Base-by-base conservation (phyloP, 2,797 vertebrate genomes). In the Mormyrus proboscirostris region DNA sequence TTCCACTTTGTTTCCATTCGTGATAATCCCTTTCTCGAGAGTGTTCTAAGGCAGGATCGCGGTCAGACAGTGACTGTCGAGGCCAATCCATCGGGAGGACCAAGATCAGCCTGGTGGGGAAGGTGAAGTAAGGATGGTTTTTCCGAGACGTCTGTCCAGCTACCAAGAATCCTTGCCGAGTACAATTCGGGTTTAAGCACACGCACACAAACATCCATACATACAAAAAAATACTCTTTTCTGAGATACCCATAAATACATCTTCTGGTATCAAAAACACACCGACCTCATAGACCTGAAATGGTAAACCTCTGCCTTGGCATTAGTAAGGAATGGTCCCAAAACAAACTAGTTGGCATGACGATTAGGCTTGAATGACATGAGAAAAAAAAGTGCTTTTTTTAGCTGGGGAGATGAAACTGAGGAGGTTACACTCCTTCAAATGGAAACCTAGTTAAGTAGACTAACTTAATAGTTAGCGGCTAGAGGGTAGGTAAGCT, bases 221-320 rank as follows among this genome's bases (percentile, higher is more conserved):
- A 62, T 41, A 87, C 51, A 88, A 65, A 88, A 62, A 65, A 49
- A 73, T 44, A 87, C 12, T 44, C 3, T 29, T 33, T 47, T 88
- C 55, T 47, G 4, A 65, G 44, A 88, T 33, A 51, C 38, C 51
- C 47, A 29, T 89, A 85, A 89, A 38, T 62, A 38, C 44, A 65
- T 51, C 44, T 49, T 85, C 53, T 65, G 41, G 82, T 89, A 89
- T 85, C 82, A 89, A 85, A 47, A 44, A 84, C 25, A 44, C 19
- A 88, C 38, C 47, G n/a, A 25, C 41, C 8, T 50, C n/a, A 7
- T 41, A 41, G 65, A n/a, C n/a, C 59, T 79, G 47, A 22, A 88
- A 41, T 19, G 88, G 29, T 88, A 47, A 89, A 85, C 69, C 4
- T 33, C 50, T 82, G 53, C 79, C 88, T 89, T 84, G 88, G 88